phyloP scores from a whole-genome alignment of 2,888 invertebrate species.

The Athrips mouffetella region DNA sequence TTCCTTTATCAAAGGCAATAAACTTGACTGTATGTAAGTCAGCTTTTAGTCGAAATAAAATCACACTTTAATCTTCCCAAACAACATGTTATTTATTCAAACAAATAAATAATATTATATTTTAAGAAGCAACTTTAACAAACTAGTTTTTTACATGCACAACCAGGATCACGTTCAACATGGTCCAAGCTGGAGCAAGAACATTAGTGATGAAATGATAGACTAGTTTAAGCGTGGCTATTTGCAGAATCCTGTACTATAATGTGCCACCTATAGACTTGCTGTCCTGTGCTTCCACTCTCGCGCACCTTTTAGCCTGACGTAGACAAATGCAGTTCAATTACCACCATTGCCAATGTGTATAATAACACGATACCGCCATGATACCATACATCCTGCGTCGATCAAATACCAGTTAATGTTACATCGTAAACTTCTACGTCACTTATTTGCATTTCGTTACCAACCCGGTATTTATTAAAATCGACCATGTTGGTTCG shows the following conservation, averaged over 20 bases:
- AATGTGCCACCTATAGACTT: slow-evolving; percentile 1
- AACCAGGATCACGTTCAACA: too few species aligned
- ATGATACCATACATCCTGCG: slow-evolving; percentile 36
- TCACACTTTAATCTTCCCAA: too few species aligned
- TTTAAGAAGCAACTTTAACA: too few species aligned
- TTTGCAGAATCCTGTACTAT: not conserved
- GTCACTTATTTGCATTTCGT: slow-evolving; percentile 46
- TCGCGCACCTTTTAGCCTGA: slow-evolving; percentile 39
- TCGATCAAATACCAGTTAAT: slow-evolving; percentile 56
- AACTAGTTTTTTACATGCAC: too few species aligned
- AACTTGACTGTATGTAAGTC: too few species aligned
- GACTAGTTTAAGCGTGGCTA: not conserved
- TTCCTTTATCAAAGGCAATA: too few species aligned
- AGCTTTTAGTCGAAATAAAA: too few species aligned
- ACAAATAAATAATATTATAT: too few species aligned
- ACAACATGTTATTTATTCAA: too few species aligned
- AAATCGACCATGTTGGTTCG: slow-evolving; percentile 48
- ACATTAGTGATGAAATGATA: slow-evolving; percentile 13
- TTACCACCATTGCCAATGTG: slow-evolving; percentile 17
- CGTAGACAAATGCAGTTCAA: slow-evolving; percentile 35
- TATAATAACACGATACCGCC: slow-evolving; percentile 26
- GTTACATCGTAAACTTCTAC: slow-evolving; percentile 48
- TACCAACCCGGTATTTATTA: slow-evolving; percentile 52
- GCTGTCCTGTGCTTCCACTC: not conserved
- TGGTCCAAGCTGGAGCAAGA: too few species aligned